phyloP scores from a whole-genome alignment of 2,888 invertebrate genomes.

The Cerastis rubricosa region DNA sequence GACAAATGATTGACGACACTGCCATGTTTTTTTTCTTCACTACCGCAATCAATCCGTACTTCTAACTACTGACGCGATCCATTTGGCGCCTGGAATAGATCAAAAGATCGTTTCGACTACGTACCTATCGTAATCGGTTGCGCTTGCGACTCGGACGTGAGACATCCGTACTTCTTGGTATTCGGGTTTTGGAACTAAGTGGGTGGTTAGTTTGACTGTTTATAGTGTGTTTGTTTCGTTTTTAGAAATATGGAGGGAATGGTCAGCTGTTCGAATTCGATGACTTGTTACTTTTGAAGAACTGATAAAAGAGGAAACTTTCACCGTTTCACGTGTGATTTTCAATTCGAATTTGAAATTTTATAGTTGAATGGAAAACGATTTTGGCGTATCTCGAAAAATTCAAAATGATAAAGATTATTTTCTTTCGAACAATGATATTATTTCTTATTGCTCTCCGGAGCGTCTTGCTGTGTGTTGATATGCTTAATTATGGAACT shows the following conservation, averaged over 20 bases:
- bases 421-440: neutral
- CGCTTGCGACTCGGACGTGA: slow-evolving; percentile 77
- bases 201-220: slow-evolving; percentile 53
- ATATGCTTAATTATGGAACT: neutral
- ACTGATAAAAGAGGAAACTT: neutral
- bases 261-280: neutral
- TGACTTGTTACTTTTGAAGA: neutral
- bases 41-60: slow-evolving; percentile 77
- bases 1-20: slow-evolving; percentile 50
- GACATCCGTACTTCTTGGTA: slow-evolving; percentile 81
- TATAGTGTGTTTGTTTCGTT: slow-evolving; percentile 28
- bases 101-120: slow-evolving; percentile 79
- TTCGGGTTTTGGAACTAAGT: slow-evolving; percentile 58
- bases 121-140: slow-evolving; percentile 78
- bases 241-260: slow-evolving; percentile 3
- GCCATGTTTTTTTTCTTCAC: slow-evolving; percentile 67
- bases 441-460: neutral
- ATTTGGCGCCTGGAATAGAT: slow-evolving; percentile 86
- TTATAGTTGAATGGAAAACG: neutral
- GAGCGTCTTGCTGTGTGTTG: neutral
- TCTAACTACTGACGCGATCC: slow-evolving; percentile 73
- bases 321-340: too few relatives aligned
- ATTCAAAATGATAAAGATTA: neutral
- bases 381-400: neutral
- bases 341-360: neutral